Conservation (phyloP, 2,888 invertebrate genomes). For the Trachelus tabidus region DNA sequence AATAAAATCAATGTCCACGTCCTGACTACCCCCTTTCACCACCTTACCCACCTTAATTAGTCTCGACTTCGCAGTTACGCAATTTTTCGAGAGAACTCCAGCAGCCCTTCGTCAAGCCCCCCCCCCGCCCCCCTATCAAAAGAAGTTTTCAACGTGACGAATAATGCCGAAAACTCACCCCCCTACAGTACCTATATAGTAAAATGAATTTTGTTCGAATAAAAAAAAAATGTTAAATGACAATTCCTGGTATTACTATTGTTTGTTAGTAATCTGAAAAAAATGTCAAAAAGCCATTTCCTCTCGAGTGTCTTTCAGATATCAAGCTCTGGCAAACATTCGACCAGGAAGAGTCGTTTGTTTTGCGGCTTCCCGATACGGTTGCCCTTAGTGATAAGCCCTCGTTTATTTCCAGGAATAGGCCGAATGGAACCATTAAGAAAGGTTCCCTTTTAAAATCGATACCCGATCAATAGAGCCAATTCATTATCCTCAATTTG, state of each 20-base stretch:
- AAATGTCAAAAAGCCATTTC: neutral
- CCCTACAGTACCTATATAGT: too few relatives aligned
- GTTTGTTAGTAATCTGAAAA: neutral
- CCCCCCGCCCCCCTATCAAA: neutral
- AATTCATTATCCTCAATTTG: neutral
- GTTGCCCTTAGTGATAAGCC: slow-evolving; percentile 31
- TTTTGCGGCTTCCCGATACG: slow-evolving; percentile 11
- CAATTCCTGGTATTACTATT: neutral
- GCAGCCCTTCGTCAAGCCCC: too few relatives aligned
- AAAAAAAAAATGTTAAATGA: too few relatives aligned
- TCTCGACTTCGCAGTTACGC: neutral
- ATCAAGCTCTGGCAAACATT: neutral
- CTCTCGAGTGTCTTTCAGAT: neutral
- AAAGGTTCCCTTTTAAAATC: slow-evolving; percentile 17
- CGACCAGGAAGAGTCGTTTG: neutral
- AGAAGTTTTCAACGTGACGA: neutral
- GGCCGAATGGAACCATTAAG: slow-evolving; percentile 16
- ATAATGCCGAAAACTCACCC: neutral
- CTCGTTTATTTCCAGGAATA: slow-evolving; percentile 18
- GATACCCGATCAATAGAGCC: slow-evolving; percentile 13
- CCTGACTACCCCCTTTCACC: neutral
- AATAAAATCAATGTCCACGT: neutral
- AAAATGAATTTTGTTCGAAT: too few relatives aligned
- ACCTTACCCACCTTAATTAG: neutral
- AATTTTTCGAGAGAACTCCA: neutral